Percentiles rank a stretch among this genome's conserved stretches.
Conservation (phyloP, 2,113 vertebrate species). For the Oenanthe oenanthe region DNA sequence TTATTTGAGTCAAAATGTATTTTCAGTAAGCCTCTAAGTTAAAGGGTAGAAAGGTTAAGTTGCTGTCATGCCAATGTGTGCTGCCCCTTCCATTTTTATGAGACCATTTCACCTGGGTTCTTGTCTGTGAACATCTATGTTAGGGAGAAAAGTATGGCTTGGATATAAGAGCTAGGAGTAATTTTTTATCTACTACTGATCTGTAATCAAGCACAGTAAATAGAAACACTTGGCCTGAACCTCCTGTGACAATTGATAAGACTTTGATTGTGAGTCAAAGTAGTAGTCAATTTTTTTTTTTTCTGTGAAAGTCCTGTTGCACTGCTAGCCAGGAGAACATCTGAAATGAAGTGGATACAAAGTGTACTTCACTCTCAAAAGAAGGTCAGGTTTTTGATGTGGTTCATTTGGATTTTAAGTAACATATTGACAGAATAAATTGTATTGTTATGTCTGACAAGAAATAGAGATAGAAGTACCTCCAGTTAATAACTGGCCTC, state of each 20-base stretch:
- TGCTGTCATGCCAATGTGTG: neutral
- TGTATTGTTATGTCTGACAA: neutral
- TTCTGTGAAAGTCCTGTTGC: neutral
- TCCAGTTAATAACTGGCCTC: neutral
- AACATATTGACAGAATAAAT: conserved; percentile 21
- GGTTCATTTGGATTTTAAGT: conserved; percentile 33
- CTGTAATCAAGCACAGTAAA: conserved; percentile 38
- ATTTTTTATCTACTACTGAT: conserved; percentile 31
- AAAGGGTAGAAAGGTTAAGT: conserved; percentile 45
- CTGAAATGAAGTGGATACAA: conserved; percentile 36
- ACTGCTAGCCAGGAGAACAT: neutral
- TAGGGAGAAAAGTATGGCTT: conserved; percentile 21
- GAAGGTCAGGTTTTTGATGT: neutral
- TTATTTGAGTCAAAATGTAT: conserved; percentile 15
- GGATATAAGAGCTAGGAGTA: neutral
- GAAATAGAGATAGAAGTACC: neutral
- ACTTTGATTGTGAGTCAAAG: conserved; percentile 22
- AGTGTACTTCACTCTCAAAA: neutral
- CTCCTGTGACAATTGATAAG: conserved; percentile 4
- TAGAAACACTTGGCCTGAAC: neutral
- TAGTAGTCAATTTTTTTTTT: neutral
- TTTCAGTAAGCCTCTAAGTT: conserved; percentile 42
- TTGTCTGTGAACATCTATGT: neutral
- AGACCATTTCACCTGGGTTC: conserved; percentile 36
- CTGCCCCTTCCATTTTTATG: conserved; percentile 41